These are phyloP conservation scores for Oryzias curvinotus DNA, from an alignment of 2,113 vertebrate species.

Conservation along the genomic window DNA sequence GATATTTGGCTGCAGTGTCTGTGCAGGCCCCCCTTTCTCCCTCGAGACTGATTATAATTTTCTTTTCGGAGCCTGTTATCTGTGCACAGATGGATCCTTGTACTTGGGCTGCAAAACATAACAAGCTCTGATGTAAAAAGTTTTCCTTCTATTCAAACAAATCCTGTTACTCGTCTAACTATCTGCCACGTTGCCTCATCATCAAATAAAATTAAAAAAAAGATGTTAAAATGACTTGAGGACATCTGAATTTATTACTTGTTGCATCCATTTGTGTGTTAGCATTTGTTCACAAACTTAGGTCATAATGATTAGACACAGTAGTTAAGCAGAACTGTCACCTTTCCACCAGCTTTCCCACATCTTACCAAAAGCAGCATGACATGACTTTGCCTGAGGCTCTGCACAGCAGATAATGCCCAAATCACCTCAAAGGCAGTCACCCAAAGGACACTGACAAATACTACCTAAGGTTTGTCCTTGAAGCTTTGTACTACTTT, in stretches of 20 bases:
- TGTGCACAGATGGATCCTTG: slow-evolving; percentile 47
- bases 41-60: slow-evolving; percentile 57
- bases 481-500: too few relatives aligned
- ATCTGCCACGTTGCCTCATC: slow-evolving; percentile 4
- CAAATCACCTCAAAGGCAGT: too few relatives aligned
- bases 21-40: slow-evolving; percentile 33
- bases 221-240: background rate
- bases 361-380: too few relatives aligned
- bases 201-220: slow-evolving; percentile 4
- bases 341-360: too few relatives aligned
- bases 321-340: too few relatives aligned
- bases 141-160: slow-evolving; percentile 7
- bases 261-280: background rate
- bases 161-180: slow-evolving; percentile 31
- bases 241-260: slow-evolving; percentile 16
- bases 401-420: too few relatives aligned
- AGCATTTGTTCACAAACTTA: background rate
- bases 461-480: too few relatives aligned
- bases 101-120: slow-evolving; percentile 43
- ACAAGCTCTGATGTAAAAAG: slow-evolving; percentile 37
- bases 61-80: slow-evolving; percentile 46
- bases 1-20: slow-evolving; percentile 41
- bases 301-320: too few relatives aligned
- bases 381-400: too few relatives aligned
- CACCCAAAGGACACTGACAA: too few relatives aligned